A percentile compares a stretch with the other conserved stretches of the same genome.
phyloP scores from a whole-genome alignment of 2,888 invertebrate genomes.

The Sarcophaga variegata region DNA sequence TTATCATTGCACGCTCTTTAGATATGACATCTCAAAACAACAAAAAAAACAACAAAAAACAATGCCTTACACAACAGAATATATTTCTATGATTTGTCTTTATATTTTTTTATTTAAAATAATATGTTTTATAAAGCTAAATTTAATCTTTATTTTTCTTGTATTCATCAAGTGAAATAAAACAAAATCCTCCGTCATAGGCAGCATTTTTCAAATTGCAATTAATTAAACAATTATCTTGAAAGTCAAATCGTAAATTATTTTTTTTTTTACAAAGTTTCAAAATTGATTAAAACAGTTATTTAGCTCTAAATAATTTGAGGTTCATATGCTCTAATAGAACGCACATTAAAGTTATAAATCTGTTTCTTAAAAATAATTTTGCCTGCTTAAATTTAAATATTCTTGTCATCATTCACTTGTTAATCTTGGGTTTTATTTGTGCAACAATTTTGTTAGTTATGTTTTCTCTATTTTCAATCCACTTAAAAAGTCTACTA shows the following conservation, averaged over 20 bases:
- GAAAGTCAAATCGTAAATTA: too few species aligned
- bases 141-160: too few species aligned
- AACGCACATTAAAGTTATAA: neutral
- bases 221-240: too few species aligned
- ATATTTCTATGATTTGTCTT: neutral
- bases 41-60: slow-evolving; percentile 42
- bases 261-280: too few species aligned
- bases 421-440: too few species aligned
- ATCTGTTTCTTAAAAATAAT: neutral
- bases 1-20: slow-evolving; percentile 63
- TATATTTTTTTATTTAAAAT: neutral
- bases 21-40: slow-evolving; percentile 62
- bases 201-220: too few species aligned
- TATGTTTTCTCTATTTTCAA: neutral
- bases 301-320: too few species aligned
- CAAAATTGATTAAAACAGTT: too few species aligned
- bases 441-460: neutral
- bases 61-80: slow-evolving; percentile 59
- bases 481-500: neutral
- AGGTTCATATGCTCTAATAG: neutral
- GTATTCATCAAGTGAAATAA: too few species aligned
- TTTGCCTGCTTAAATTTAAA: too few species aligned
- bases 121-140: neutral
- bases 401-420: too few species aligned
- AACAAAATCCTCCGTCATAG: too few species aligned